Percentiles rank a stretch among this genome's conserved stretches.
phyloP scores from a whole-genome alignment of 2,888 invertebrate genomes.

The Dastarcus helophoroides region DNA sequence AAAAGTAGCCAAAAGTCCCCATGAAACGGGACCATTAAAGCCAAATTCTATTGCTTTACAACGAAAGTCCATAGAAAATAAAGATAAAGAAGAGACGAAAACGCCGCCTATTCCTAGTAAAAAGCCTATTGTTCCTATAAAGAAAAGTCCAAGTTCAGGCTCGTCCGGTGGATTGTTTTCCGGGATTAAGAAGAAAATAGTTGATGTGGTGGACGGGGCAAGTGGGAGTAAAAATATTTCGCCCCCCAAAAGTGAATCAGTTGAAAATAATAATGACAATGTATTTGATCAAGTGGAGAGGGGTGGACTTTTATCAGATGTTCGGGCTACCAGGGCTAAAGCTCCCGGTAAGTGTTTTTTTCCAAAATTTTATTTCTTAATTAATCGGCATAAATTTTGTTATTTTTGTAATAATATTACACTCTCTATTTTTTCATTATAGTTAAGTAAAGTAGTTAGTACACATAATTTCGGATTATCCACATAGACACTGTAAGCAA shows the following conservation, averaged over 20 bases:
- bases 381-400: too few species aligned
- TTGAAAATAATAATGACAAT: slow-evolving; percentile 24
- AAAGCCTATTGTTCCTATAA: slow-evolving; percentile 55
- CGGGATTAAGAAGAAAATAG: slow-evolving; percentile 37
- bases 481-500: too few species aligned
- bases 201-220: slow-evolving; percentile 40
- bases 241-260: slow-evolving; percentile 21
- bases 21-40: slow-evolving; percentile 13
- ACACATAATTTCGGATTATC: too few species aligned
- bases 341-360: slow-evolving; percentile 42
- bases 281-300: slow-evolving; percentile 59
- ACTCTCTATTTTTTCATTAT: too few species aligned
- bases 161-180: slow-evolving; percentile 41
- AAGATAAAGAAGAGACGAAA: slow-evolving; percentile 32
- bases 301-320: slow-evolving; percentile 48
- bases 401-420: too few species aligned
- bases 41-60: slow-evolving; percentile 40
- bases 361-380: too few species aligned
- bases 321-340: slow-evolving; percentile 53
- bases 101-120: slow-evolving; percentile 44
- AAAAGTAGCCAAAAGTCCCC: slow-evolving; percentile 6
- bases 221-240: slow-evolving; percentile 35
- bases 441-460: too few species aligned
- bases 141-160: slow-evolving; percentile 51
- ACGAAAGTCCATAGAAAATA: slow-evolving; percentile 39